These are phyloP conservation scores for Crocuta crocuta DNA, from an alignment of 2,113 vertebrate genomes.

Conservation along the genomic window DNA sequence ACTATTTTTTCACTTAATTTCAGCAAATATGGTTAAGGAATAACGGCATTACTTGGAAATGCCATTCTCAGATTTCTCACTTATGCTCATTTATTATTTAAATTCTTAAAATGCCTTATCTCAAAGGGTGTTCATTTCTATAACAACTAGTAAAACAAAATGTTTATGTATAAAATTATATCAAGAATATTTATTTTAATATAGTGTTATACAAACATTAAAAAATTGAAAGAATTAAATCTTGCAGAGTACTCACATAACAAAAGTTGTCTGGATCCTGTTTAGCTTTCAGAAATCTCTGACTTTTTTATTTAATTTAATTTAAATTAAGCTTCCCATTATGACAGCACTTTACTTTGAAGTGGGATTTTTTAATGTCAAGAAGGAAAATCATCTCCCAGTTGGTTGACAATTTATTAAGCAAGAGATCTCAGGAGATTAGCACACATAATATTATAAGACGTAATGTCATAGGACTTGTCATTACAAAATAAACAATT, in stretches of 20 bases:
- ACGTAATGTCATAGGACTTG: slow-evolving; percentile 58
- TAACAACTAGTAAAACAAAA: background rate
- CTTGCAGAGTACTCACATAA: background rate
- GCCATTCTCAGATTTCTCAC: background rate
- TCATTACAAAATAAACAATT: slow-evolving; percentile 64
- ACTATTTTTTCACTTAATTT: background rate
- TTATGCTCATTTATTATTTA: background rate
- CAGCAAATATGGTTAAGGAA: background rate
- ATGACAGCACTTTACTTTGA: slow-evolving; percentile 73
- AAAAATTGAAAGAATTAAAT: slow-evolving; percentile 3
- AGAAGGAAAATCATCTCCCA: slow-evolving; percentile 64
- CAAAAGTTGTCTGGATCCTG: slow-evolving; percentile 23
- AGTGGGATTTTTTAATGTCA: slow-evolving; percentile 71
- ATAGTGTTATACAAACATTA: background rate
- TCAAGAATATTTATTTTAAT: slow-evolving; percentile 31
- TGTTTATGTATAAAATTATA: background rate
- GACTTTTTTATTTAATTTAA: slow-evolving; percentile 67
- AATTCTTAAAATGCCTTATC: background rate
- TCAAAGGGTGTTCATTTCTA: background rate
- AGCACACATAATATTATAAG: slow-evolving; percentile 48
- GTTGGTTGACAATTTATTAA: slow-evolving; percentile 72
- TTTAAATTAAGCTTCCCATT: slow-evolving; percentile 66
- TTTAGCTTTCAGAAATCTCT: slow-evolving; percentile 47
- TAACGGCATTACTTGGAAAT: background rate
- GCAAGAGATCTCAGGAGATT: slow-evolving; percentile 60